A percentile compares a stretch with the other conserved stretches of the same genome.
Evolutionary conservation across 1,140 invertebrate species (phyloP).

Genomic region (Drosophila takahashii): DNA sequence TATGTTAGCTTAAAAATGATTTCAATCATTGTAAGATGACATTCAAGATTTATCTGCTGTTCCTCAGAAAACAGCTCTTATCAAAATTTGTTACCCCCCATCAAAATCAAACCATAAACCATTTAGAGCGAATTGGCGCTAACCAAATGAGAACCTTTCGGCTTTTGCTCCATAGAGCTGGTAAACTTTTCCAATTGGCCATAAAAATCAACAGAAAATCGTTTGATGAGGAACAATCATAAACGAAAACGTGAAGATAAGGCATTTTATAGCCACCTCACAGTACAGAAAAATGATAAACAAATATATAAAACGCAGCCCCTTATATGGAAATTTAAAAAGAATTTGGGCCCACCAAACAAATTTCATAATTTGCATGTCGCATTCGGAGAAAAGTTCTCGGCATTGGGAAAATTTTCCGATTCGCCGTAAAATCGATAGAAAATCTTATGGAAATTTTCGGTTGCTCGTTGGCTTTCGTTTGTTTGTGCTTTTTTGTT

Average conservation of each 20-base stretch:
- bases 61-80: neutral
- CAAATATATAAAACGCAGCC: constrained; percentile 23
- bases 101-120: constrained; percentile 2
- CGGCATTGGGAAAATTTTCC: constrained; percentile 43
- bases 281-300: constrained; percentile 6
- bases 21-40: neutral
- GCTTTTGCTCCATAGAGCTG: constrained; percentile 17
- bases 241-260: constrained; percentile 21
- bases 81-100: neutral
- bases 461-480: neutral
- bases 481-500: constrained; percentile 8
- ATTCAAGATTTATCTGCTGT: neutral
- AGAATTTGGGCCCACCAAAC: constrained; percentile 23
- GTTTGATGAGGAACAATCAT: constrained; percentile 14
- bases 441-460: constrained; percentile 61
- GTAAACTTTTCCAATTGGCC: constrained; percentile 48
- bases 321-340: constrained; percentile 44
- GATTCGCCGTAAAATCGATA: constrained; percentile 43
- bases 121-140: constrained; percentile 28
- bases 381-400: constrained; percentile 38
- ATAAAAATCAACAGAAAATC: constrained; percentile 46
- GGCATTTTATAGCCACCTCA: constrained; percentile 1
- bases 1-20: too few relatives aligned
- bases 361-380: constrained; percentile 48
- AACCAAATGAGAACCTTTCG: constrained; percentile 18